Evolutionary conservation across 2,888 invertebrate genomes (phyloP).

Genomic region (Sarcophaga subvicina): DNA sequence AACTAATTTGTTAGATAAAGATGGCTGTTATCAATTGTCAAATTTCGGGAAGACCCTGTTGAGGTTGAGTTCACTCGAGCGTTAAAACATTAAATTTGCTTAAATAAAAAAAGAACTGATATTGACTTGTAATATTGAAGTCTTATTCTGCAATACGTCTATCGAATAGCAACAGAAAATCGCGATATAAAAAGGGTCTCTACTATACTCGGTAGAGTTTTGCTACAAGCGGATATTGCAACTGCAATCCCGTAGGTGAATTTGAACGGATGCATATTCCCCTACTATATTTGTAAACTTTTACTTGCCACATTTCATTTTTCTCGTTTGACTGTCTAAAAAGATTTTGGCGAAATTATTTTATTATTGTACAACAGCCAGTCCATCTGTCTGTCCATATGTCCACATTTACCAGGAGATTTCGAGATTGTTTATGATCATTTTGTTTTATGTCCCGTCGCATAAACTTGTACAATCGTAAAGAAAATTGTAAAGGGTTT

Average conservation of each 20-base stretch:
- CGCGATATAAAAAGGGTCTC: too few species aligned
- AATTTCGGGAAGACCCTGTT: too few species aligned
- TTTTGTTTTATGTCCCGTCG: conserved; percentile 62
- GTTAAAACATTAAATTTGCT: too few species aligned
- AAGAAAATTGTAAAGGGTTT: conserved; percentile 45
- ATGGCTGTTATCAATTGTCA: too few species aligned
- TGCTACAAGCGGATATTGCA: too few species aligned
- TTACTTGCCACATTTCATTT: conserved; percentile 52
- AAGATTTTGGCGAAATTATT: conserved; percentile 70
- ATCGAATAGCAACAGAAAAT: too few species aligned
- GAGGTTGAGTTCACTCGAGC: too few species aligned
- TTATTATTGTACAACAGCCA: conserved; percentile 9
- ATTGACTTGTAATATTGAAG: too few species aligned
- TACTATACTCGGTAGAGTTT: too few species aligned
- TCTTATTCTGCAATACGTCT: too few species aligned
- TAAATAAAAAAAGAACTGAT: too few species aligned
- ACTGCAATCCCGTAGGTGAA: not conserved
- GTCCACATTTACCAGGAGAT: conserved; percentile 63
- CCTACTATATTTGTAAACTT: conserved; percentile 25
- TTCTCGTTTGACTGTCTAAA: conserved; percentile 26
- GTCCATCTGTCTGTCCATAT: conserved; percentile 42
- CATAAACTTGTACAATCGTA: conserved; percentile 54
- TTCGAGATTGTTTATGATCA: conserved; percentile 67
- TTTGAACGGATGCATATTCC: not conserved
- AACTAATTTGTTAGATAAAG: too few species aligned